Evolutionary conservation across 2,888 invertebrate species (phyloP).

Genomic region (Euproctis similis): DNA sequence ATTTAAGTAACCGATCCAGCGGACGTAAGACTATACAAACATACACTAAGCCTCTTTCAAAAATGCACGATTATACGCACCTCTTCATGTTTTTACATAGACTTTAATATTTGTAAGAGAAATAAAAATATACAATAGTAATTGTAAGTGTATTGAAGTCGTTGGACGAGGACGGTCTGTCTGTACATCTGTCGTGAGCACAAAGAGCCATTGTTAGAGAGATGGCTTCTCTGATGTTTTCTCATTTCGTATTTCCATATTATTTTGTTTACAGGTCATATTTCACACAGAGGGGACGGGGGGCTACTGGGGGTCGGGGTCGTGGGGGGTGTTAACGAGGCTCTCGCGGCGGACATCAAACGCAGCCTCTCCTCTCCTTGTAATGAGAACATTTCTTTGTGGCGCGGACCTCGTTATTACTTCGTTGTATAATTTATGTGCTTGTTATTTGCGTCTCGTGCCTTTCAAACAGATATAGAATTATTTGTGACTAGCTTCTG

Average conservation of each 20-base stretch:
- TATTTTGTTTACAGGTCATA: conserved; percentile 42
- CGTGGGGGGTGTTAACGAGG: conserved; percentile 29
- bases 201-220: conserved; percentile 45
- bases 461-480: conserved; percentile 13
- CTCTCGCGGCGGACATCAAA: conserved; percentile 37
- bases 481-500: conserved; percentile 9
- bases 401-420: conserved; percentile 55
- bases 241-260: conserved; percentile 64
- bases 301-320: conserved; percentile 10
- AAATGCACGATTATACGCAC: no score
- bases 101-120: no score
- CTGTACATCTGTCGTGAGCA: conserved; percentile 7
- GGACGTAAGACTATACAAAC: no score
- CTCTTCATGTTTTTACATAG: no score
- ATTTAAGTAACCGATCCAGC: no score
- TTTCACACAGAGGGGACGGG: no score
- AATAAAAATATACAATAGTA: no score
- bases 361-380: conserved; percentile 25
- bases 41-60: no score
- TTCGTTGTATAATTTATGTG: conserved; percentile 45
- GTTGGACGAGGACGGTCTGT: no score
- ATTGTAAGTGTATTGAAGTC: no score
- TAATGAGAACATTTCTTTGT: conserved; percentile 49
- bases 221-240: conserved; percentile 44
- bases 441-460: conserved; percentile 19